Base-by-base conservation (phyloP, 2,888 invertebrate genomes). In the Aspidapion aeneum region DNA sequence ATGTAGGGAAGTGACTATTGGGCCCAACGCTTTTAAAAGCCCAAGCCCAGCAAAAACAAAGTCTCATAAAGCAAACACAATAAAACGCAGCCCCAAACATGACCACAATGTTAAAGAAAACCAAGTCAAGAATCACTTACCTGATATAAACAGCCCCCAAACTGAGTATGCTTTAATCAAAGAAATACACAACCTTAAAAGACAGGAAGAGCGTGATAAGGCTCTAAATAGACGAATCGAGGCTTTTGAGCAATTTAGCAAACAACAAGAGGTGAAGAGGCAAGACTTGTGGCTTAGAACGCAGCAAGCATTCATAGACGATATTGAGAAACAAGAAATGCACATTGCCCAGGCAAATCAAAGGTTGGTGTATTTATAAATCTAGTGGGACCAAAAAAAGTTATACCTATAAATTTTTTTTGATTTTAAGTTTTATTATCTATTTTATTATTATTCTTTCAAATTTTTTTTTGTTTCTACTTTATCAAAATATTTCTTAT, bases 1-100 rank as follows among this genome's bases (percentile, higher is more conserved):
- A 48, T 78, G 86, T 1, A 81, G 81, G 66, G 81, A 83, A 75
- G 82, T 82, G 1, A 87, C 86, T 0, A 82, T 85, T 61, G 84
- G 84, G 35, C 35, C 35, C 12, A 35, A 35, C 12, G 35, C 35
- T 35, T 35, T 35, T 35, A 35, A 35, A 35, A 35, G 35, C 1
- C 83, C 84, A 1, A 78, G 78, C 58, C 69, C 70, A 18, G 16
- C 57, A 58, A 64, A 57, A n/a, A 63, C 55, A 48, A 21, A 57
- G n/a, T 18, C 59, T 49, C n/a, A 48, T 48, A 48, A 48, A 48
- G 9, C 49, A 52, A 52, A 17, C 5, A 17, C 52, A 5, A n/a
- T 9, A 52, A 52, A 52, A n/a, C 3, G 5, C 17, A 17, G 5
- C 5, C 52, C 52, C 17, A 52, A 52, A 57, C 20, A 57, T 55